Evolutionary conservation across 2,888 invertebrate genomes (phyloP).

Genomic region (Mechanitis mazaeus): DNA sequence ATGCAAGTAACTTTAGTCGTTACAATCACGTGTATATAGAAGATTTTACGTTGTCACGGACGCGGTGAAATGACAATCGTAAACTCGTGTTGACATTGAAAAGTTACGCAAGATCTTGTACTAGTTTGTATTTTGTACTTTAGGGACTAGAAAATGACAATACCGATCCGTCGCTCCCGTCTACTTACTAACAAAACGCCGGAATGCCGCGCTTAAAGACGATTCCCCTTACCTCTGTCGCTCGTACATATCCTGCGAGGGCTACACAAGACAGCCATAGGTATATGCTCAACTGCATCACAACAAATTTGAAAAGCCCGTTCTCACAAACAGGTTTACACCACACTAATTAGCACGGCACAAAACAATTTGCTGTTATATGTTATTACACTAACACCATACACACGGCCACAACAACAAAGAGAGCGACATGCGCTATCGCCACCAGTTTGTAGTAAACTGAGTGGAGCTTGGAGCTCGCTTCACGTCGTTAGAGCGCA

Average conservation of each 20-base stretch:
- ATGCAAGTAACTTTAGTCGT: conserved; percentile 33
- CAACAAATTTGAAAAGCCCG: conserved; percentile 69
- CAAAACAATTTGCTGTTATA: conserved; percentile 66
- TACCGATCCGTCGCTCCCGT: conserved; percentile 35
- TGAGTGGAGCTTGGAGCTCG: conserved; percentile 63
- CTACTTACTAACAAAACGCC: conserved; percentile 58
- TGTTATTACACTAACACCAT: conserved; percentile 72
- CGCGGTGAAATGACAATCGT: conserved; percentile 26
- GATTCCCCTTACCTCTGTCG: conserved; percentile 82
- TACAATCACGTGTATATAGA: conserved; percentile 31
- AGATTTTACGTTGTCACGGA: conserved; percentile 31
- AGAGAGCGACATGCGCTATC: conserved; percentile 61
- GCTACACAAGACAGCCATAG: conserved; percentile 83
- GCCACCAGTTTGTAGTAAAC: conserved; percentile 63
- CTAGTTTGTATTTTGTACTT: conserved; percentile 36
- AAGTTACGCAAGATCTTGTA: conserved; percentile 62
- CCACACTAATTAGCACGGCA: conserved; percentile 65
- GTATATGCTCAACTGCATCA: conserved; percentile 87
- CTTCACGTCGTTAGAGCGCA: conserved; percentile 54
- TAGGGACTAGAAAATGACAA: conserved; percentile 34
- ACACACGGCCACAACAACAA: conserved; percentile 61
- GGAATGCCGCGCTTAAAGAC: conserved; percentile 69
- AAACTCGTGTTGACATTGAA: conserved; percentile 68
- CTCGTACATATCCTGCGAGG: conserved; percentile 84
- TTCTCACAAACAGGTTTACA: conserved; percentile 61